Conservation (phyloP, 2,797 vertebrate genomes). For the Microctenopoma stevenorrisi region DNA sequence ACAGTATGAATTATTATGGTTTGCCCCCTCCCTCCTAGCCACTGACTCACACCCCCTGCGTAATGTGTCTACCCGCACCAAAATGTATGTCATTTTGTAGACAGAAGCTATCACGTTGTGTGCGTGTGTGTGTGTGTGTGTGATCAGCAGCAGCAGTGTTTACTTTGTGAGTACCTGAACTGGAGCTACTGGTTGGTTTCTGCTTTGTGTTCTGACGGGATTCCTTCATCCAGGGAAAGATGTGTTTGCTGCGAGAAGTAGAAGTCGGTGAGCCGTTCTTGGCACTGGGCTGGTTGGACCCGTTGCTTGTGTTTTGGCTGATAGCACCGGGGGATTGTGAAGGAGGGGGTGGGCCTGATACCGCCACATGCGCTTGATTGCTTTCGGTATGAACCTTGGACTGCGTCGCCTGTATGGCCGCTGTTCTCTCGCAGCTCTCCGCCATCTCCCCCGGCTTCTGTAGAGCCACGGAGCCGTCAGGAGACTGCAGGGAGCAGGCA, state of each 20-base stretch:
- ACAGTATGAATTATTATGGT: neutral
- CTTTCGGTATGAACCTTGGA: constrained; percentile 86
- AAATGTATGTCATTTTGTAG: constrained; percentile 32
- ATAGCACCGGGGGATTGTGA: constrained; percentile 86
- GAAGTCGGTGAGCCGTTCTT: constrained; percentile 89
- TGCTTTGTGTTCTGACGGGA: constrained; percentile 98
- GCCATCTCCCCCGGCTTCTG: constrained; percentile 92
- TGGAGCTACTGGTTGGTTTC: constrained; percentile 94
- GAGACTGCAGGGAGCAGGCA: constrained; percentile 96
- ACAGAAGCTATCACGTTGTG: constrained; percentile 12
- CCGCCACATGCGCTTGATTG: constrained; percentile 81
- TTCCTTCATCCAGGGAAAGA: constrained; percentile 99
- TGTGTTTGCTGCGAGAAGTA: constrained; percentile 90
- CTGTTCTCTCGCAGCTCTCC: constrained; percentile 92
- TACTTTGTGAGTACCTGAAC: constrained; percentile 88
- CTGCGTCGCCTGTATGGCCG: constrained; percentile 86
- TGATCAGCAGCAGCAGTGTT: constrained; percentile 21
- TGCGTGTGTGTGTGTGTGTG: constrained; percentile 9
- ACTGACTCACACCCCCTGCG: constrained; percentile 2
- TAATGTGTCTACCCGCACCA: constrained; percentile 2
- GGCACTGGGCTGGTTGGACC: constrained; percentile 85
- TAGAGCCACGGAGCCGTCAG: constrained; percentile 87
- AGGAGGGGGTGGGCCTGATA: constrained; percentile 81
- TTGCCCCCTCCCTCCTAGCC: constrained; percentile 4
- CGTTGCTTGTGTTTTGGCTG: constrained; percentile 89